Evolutionary conservation across 1,140 invertebrate species (phyloP).

Genomic region (Drusus annulatus): DNA sequence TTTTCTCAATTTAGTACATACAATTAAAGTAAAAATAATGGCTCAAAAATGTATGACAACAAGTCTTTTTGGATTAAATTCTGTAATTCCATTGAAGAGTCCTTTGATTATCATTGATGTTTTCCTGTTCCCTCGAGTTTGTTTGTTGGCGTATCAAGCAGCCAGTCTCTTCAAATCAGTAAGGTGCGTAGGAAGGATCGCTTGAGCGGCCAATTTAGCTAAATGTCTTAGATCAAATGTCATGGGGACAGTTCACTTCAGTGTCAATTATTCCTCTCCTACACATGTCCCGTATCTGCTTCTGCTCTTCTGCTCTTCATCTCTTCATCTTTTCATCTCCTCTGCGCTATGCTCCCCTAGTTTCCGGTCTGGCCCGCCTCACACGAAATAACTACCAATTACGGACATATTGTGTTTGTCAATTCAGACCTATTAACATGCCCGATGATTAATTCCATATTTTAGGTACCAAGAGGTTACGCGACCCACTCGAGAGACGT

Average conservation of each 20-base stretch:
- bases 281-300: conserved; percentile 6
- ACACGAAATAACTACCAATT: conserved; percentile 4
- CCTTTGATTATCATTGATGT: background rate
- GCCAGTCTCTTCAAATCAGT: conserved; percentile 23
- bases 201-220: conserved; percentile 51
- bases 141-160: conserved; percentile 26
- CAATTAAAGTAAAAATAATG: too few species aligned
- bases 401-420: conserved; percentile 25
- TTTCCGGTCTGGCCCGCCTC: background rate
- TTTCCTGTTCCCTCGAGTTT: conserved; percentile 4
- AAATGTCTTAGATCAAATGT: conserved; percentile 60
- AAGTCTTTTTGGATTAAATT: too few species aligned
- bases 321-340: too few species aligned
- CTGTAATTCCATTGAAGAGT: too few species aligned
- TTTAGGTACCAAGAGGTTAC: background rate
- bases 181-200: conserved; percentile 54
- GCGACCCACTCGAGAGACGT: too few species aligned
- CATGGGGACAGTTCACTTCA: conserved; percentile 60
- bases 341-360: background rate
- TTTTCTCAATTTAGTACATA: too few species aligned
- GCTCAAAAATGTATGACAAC: too few species aligned
- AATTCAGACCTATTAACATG: conserved; percentile 38
- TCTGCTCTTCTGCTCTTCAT: background rate
- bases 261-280: conserved; percentile 54
- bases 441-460: conserved; percentile 14